These are phyloP conservation scores for Rotaria macrura DNA, from an alignment of 2,888 invertebrate species.

Conservation along the genomic window DNA sequence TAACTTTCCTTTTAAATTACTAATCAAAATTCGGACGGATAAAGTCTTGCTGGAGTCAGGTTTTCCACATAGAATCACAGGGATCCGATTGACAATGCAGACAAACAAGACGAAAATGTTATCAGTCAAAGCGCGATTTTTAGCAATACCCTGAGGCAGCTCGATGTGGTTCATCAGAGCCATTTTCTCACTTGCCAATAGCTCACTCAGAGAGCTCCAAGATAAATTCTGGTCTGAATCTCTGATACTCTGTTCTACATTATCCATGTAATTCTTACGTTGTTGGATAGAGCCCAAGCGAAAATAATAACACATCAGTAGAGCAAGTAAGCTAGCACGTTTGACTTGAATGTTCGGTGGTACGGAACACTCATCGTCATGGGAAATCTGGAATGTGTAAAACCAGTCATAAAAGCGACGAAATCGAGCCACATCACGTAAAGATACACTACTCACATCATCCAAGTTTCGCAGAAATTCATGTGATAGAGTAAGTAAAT, in stretches of 20 bases:
- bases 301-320: background rate
- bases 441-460: conserved; percentile 27
- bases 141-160: conserved; percentile 41
- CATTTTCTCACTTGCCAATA: background rate
- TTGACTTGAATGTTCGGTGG: too few relatives aligned
- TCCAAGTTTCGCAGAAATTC: conserved; percentile 17
- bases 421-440: conserved; percentile 24
- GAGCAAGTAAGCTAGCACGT: background rate
- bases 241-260: background rate
- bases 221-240: background rate
- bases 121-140: conserved; percentile 44
- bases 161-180: background rate
- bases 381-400: background rate
- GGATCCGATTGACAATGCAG: conserved; percentile 45
- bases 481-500: background rate
- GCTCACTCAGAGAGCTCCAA: background rate
- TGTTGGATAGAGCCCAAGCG: background rate
- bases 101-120: conserved; percentile 48
- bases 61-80: conserved; percentile 47
- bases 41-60: conserved; percentile 48
- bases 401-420: conserved; percentile 24
- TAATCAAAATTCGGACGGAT: conserved; percentile 45
- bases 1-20: conserved; percentile 45
- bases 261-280: background rate
- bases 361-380: background rate